Base-by-base conservation (phyloP, 2,797 vertebrate species). In the Tragelaphus oryx region DNA sequence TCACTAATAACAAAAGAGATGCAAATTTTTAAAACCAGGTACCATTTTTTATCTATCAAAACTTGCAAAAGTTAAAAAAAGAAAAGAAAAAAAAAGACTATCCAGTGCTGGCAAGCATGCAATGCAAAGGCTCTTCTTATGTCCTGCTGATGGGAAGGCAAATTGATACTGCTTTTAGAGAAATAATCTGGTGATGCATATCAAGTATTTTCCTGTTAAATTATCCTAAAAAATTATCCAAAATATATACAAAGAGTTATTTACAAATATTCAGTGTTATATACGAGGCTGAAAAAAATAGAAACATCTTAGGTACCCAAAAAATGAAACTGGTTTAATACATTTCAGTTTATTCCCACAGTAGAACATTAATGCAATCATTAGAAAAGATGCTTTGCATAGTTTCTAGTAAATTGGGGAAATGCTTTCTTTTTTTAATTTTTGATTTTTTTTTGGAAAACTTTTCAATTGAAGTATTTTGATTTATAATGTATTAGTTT, bases 1-100 rank as follows among this genome's bases (percentile, higher is more conserved):
- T 96, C 95, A 94, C 89, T 97, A 93, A 87, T 85, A 94, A 97
- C 89, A 97, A 95, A 97, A 96, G 75, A 97, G 92, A 97, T 97
- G 95, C 97, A 97, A 97, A 97, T 97, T 68, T 46, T 9, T 24
- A 94, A 89, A 94, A 91, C 86, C 89, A 95, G 92, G 62, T 93
- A 97, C 82, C 87, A 74, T 92, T 93, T 89, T 96, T 90, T 76
- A 79, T 89, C 50, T 91, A n/a, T 82, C 91, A 92, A 95, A 95
- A 96, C 52, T 33, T 83, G 60, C 52, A 92, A 46, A 93, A 94
- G 62, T 82, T 57, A 52, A 90, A 62, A 94, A 91, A 91, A 92
- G 46, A 71, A 86, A 81, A 33, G 12, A 76, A 54, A 86, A 85
- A 22, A 59, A 78, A 37, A 65, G 44, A 54, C 41, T 37, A 60